Evolutionary conservation across 2,888 invertebrate species (phyloP).

Genomic region (Heliconius charithonia): DNA sequence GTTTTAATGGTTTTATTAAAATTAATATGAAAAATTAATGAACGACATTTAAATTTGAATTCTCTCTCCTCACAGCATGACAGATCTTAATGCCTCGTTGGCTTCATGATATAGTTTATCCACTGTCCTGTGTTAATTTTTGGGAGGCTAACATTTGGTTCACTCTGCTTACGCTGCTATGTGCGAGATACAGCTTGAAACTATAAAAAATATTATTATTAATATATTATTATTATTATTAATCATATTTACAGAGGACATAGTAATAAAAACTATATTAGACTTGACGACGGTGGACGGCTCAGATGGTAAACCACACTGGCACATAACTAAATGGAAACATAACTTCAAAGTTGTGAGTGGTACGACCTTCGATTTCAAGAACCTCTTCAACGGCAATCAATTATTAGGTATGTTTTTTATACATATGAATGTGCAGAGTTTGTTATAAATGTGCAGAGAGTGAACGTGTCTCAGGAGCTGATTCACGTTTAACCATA

Average conservation of each 20-base stretch:
- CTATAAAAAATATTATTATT: not conserved
- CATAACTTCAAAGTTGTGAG: slow-evolving; percentile 65
- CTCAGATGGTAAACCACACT: slow-evolving; percentile 69
- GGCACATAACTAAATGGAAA: slow-evolving; percentile 66
- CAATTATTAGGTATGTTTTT: slow-evolving; percentile 60
- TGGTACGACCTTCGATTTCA: slow-evolving; percentile 64
- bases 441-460: no score
- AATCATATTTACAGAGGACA: slow-evolving; percentile 60
- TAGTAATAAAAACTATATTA: slow-evolving; percentile 62
- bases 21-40: no score
- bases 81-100: no score
- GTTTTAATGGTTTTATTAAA: no score
- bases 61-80: no score
- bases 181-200: not conserved
- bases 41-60: no score
- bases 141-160: not conserved
- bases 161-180: not conserved
- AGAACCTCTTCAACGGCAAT: slow-evolving; percentile 76
- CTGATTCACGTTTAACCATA: no score
- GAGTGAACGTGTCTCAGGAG: no score
- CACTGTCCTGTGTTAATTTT: no score
- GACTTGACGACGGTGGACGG: slow-evolving; percentile 59
- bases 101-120: no score
- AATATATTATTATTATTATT: no score
- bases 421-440: no score